Percentiles rank a stretch among this genome's conserved stretches.
phyloP scores from a whole-genome alignment of 2,888 invertebrate species.

The Amiota minor region DNA sequence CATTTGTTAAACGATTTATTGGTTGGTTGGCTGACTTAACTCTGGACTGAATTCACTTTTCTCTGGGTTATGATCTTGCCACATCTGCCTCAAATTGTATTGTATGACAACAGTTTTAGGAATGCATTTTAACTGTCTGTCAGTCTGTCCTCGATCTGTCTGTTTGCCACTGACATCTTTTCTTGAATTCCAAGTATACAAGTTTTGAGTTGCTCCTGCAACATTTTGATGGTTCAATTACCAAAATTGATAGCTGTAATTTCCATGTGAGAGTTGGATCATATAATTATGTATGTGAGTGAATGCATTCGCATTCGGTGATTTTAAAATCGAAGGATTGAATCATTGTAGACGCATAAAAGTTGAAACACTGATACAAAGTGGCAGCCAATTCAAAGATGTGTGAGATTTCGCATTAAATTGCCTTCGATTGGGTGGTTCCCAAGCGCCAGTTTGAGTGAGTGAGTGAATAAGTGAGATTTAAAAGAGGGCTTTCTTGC shows the following conservation, averaged over 20 bases:
- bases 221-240: conserved; percentile 40
- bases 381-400: neutral
- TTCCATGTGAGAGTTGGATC: conserved; percentile 29
- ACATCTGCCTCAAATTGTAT: neutral
- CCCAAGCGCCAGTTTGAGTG: neutral
- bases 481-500: neutral
- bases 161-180: no score
- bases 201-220: conserved; percentile 12
- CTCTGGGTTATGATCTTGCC: neutral
- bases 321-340: neutral
- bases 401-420: neutral
- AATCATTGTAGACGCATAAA: neutral
- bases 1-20: conserved; percentile 28
- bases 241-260: conserved; percentile 43
- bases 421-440: conserved; percentile 9
- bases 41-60: neutral
- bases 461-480: no score
- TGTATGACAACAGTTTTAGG: conserved; percentile 34
- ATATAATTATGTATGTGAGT: conserved; percentile 20
- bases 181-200: neutral
- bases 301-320: neutral
- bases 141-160: no score
- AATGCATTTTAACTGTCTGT: neutral
- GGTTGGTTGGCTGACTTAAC: neutral
- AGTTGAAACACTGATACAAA: conserved; percentile 14